Conservation (phyloP, 2,888 invertebrate genomes). For the Pharmacophagus antenor region DNA sequence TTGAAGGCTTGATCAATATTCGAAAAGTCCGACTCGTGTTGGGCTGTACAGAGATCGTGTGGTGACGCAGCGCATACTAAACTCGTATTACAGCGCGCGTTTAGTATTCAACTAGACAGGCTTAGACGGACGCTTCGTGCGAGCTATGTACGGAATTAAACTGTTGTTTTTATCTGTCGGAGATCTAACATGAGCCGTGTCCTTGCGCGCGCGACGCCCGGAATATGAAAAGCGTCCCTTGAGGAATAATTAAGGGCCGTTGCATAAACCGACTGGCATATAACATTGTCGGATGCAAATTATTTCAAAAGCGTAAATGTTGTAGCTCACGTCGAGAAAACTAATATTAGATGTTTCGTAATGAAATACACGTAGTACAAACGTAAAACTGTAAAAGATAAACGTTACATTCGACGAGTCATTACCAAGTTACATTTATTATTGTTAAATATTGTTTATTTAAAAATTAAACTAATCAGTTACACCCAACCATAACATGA, state of each 20-base stretch:
- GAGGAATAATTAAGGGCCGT: slow-evolving; percentile 34
- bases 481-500: background rate
- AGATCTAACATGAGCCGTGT: slow-evolving; percentile 43
- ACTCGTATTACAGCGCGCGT: slow-evolving; percentile 50
- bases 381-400: background rate
- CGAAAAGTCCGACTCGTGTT: slow-evolving; percentile 61
- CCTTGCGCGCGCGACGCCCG: slow-evolving; percentile 41
- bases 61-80: slow-evolving; percentile 65
- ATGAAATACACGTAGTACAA: background rate
- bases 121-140: slow-evolving; percentile 59
- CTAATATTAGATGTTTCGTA: background rate
- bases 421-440: background rate
- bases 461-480: background rate
- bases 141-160: slow-evolving; percentile 46
- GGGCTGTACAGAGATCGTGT: slow-evolving; percentile 75
- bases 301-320: too few relatives aligned
- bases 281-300: slow-evolving; percentile 11
- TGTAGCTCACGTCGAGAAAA: too few relatives aligned
- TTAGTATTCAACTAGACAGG: slow-evolving; percentile 56
- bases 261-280: too few relatives aligned
- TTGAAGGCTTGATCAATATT: slow-evolving; percentile 66
- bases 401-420: background rate
- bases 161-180: slow-evolving; percentile 40
- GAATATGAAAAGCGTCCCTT: slow-evolving; percentile 39
- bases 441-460: background rate